Evolutionary conservation across 2,888 invertebrate species (phyloP), one percentile per base, ranked within the genome.

Genomic region (Exephanes ischioxanthus): DNA sequence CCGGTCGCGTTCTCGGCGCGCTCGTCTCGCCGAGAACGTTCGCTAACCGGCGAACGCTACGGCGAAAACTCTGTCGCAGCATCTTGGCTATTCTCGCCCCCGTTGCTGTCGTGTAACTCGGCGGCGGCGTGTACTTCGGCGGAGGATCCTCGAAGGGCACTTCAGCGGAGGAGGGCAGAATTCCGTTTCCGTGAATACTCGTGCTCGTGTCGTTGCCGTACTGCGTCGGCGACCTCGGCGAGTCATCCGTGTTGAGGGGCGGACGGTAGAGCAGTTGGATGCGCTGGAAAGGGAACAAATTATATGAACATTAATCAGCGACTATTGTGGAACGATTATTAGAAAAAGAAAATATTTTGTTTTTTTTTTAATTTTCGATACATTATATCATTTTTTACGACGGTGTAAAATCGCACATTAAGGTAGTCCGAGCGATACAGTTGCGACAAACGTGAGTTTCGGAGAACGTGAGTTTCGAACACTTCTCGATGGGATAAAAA

Each of bases 61-160:
- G 95, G 48, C 98, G 94, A 71, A 98, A 95, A 89, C 97, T 97
- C 91, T 97, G 96, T 0, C 98, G 95, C 41, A 97, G 91, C 90
- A 97, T 95, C 92, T 97, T 97, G 6, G 97, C 97, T 82, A 98
- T 95, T 55, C 97, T 94, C 0, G 97, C 98, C 1, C 98, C 98
- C 0, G 98, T 98, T 0, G 98, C 98, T 4, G 98, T 98, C 45
- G 98, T 97, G 93, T 98, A 98, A 0, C 98, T 98, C 0, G 98
- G 98, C 2, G 98, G 98, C 0, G 98, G 98, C 0, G 98, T 98
- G 94, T 98, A 98, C 94, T 98, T 98, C 72, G 98, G 98, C 3
- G 98, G 98, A 1, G 98, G 97, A 94, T 98, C 98, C 90, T 96
- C 96, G 63, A 94, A 93, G 11, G 94, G 93, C 37, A 94, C 89